phyloP scores from a whole-genome alignment of 1,140 invertebrate genomes.

The Apis mellifera region DNA sequence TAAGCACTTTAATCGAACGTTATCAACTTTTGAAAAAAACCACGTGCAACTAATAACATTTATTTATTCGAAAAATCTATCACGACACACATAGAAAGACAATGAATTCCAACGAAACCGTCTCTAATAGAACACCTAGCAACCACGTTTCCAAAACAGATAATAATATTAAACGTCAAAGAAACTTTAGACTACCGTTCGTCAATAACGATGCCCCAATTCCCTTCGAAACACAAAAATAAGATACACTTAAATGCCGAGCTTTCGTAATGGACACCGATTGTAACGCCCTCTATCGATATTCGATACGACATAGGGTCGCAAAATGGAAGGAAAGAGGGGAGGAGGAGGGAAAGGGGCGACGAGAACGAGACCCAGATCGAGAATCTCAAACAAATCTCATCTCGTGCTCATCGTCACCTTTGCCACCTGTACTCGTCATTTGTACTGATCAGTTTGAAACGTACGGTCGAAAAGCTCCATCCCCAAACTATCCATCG shows the following conservation, averaged over 20 bases:
- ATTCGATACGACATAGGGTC: slow-evolving; percentile 61
- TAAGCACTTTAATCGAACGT: not conserved
- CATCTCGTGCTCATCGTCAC: slow-evolving; percentile 31
- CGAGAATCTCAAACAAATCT: not conserved
- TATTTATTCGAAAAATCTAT: too few relatives aligned
- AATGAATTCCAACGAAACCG: too few relatives aligned
- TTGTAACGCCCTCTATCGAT: slow-evolving; percentile 55
- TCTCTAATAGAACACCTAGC: not conserved
- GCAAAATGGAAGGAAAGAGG: slow-evolving; percentile 9
- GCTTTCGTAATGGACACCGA: slow-evolving; percentile 51
- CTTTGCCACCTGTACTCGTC: slow-evolving; percentile 56
- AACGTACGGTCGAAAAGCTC: too few relatives aligned
- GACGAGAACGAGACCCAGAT: slow-evolving; percentile 34
- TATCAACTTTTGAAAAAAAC: not conserved
- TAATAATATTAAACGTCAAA: not conserved
- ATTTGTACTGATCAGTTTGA: slow-evolving; percentile 41
- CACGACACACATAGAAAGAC: too few relatives aligned
- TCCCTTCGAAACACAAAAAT: slow-evolving; percentile 9
- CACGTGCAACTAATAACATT: not conserved
- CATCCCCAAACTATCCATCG: slow-evolving; percentile 26
- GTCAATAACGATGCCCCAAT: not conserved
- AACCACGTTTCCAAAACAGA: not conserved
- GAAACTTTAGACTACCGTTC: not conserved
- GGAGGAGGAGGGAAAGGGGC: slow-evolving; percentile 23
- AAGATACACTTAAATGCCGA: slow-evolving; percentile 47